Evolutionary conservation across 2,113 vertebrate genomes (phyloP).

Genomic region (Chloropsis hardwickii): DNA sequence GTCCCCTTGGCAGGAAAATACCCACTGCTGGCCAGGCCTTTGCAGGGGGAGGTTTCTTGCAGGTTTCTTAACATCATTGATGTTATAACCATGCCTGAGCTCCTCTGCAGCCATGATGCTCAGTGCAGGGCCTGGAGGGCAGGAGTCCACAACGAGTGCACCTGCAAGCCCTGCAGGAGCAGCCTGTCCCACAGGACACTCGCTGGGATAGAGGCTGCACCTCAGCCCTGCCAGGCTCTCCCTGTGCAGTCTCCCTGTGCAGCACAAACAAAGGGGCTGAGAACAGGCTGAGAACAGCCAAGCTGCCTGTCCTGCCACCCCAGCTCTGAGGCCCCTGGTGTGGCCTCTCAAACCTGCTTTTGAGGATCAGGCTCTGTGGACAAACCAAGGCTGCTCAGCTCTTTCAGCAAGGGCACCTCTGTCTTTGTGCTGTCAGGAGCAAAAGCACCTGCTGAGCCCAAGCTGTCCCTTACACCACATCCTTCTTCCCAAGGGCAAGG

Average conservation of each 20-base stretch:
- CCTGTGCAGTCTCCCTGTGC: fast-evolving
- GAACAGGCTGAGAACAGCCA: neutral
- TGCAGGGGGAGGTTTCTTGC: neutral
- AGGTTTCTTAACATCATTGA: neutral
- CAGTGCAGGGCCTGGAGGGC: neutral
- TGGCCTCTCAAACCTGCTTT: fast-evolving
- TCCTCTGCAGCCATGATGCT: fast-evolving
- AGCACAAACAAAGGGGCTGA: neutral
- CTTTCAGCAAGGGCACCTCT: neutral
- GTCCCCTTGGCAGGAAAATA: neutral
- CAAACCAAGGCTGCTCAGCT: neutral
- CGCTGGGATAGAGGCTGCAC: neutral
- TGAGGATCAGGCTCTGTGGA: neutral
- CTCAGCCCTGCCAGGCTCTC: fast-evolving
- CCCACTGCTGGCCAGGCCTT: neutral
- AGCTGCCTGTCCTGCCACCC: neutral
- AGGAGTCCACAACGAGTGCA: neutral
- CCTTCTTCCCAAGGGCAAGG: neutral
- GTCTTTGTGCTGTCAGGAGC: neutral
- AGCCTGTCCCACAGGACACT: neutral
- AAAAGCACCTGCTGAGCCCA: neutral
- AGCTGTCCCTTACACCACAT: neutral
- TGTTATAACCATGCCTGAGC: neutral
- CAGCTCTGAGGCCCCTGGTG: fast-evolving
- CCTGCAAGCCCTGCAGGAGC: neutral